Evolutionary conservation across 2,113 vertebrate species (phyloP), one percentile per base, ranked within the genome.

Genomic region (Hiodon tergisus): DNA sequence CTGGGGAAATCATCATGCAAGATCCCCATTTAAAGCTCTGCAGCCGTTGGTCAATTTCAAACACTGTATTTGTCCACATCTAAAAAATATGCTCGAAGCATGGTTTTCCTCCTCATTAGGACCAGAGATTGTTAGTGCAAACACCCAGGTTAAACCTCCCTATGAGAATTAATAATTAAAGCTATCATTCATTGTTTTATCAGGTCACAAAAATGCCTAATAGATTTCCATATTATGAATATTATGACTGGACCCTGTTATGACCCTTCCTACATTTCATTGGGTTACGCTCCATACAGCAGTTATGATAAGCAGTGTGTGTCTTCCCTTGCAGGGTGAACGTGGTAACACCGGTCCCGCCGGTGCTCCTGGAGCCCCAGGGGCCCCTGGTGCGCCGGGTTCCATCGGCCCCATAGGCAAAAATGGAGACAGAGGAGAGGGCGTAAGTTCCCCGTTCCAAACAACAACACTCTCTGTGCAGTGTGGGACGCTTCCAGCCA

Each of bases 381-480:
- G 97, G 0, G 68, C 94, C 59, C 94, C 96, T 3, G 97, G 97
- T 0, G 83, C 93, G 73, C 90, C 95, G 0, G 96, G 96, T 54
- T 93, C 96, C 0, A 92, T 96, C 0, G 97, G 96, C 83, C 96
- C 96, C 70, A 92, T 95, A 0, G 97, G 97, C 76, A 99, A 99
- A 86, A 95, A 99, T 81, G 97, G 97, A 91, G 94, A 98, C 85
- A 90, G 97, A 92, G 97, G 97, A 85, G 97, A 99, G 84, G 63
- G 90, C 79, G 96, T 98, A 84, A 96, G 96, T 89, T 73, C 11
- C 51, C 47, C n/a, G 52, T 48, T 71, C 47, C 5, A n/a, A 16
- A 4, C 58, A 11, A 11, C 58, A 59, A 31, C 31, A 31, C 31
- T 2, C 31, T 31, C 31, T 31, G 31, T 31, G 31, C 31, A 31